These are phyloP conservation scores for Leptodirus hochenwartii DNA, from an alignment of 2,888 invertebrate species.

Conservation along the genomic window DNA sequence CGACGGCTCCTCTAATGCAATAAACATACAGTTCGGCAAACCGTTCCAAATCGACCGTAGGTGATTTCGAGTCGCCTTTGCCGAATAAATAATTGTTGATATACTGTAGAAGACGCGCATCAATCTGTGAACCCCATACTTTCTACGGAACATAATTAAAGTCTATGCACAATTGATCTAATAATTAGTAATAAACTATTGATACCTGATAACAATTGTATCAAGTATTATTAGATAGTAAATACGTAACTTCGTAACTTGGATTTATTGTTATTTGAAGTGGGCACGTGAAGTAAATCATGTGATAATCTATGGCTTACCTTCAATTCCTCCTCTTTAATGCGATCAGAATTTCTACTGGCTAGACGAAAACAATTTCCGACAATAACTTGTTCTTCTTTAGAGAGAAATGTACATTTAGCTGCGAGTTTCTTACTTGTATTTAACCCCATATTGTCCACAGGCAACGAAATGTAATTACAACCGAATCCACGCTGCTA, in stretches of 20 bases:
- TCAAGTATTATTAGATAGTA: constrained; percentile 1
- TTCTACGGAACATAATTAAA: constrained; percentile 29
- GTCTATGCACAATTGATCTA: background rate
- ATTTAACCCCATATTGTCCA: constrained; percentile 34
- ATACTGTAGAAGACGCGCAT: constrained; percentile 44
- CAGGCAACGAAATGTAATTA: no score
- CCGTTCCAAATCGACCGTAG: constrained; percentile 38
- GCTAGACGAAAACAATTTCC: constrained; percentile 41
- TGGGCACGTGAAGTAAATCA: constrained; percentile 2
- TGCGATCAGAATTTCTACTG: constrained; percentile 43
- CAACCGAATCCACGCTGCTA: no score
- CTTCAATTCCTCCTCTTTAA: constrained; percentile 46
- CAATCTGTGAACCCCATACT: constrained; percentile 51
- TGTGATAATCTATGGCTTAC: constrained; percentile 27
- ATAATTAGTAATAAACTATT: constrained; percentile 1
- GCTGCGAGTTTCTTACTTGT: constrained; percentile 46
- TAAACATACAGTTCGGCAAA: constrained; percentile 52
- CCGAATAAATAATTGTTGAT: constrained; percentile 50
- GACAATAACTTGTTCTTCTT: constrained; percentile 43
- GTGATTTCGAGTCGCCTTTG: constrained; percentile 30
- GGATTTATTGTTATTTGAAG: constrained; percentile 3
- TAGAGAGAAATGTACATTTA: constrained; percentile 42
- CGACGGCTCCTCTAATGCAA: constrained; percentile 47
- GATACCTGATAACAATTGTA: background rate
- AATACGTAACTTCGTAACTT: constrained; percentile 1